Percentiles rank a stretch among this genome's conserved stretches.
These are phyloP conservation scores for Cryptocephalus primarius DNA, from an alignment of 2,888 invertebrate genomes.

Conservation along the genomic window DNA sequence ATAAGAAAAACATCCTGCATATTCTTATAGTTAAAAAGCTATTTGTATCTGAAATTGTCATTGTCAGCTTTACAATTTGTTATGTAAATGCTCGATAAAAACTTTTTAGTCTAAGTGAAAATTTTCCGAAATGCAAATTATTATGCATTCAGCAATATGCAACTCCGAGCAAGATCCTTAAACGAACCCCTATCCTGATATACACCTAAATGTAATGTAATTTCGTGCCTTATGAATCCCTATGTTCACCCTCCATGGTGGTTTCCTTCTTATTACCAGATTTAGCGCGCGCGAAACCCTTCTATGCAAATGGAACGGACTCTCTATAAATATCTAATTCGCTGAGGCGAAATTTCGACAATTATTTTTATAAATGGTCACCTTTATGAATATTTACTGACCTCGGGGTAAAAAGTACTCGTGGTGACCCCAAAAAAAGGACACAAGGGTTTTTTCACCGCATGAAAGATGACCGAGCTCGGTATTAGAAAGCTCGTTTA, in stretches of 20 bases:
- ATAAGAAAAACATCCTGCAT: too few species aligned
- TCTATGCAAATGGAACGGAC: constrained; percentile 30
- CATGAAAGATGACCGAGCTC: not conserved
- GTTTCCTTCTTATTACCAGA: constrained; percentile 15
- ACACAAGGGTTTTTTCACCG: constrained; percentile 11
- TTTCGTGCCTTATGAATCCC: too few species aligned
- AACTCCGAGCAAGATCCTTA: too few species aligned
- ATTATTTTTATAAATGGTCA: constrained; percentile 18
- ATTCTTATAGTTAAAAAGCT: too few species aligned
- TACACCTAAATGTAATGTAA: not conserved
- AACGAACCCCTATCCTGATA: constrained; percentile 1
- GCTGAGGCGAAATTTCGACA: constrained; percentile 17
- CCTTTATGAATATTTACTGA: constrained; percentile 13
- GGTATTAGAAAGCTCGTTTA: constrained; percentile 8
- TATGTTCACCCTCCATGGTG: not conserved
- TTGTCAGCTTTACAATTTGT: too few species aligned
- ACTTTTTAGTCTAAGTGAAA: too few species aligned
- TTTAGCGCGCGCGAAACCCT: constrained; percentile 23
- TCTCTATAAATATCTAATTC: constrained; percentile 30
- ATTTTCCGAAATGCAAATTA: too few species aligned
- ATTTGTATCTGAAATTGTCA: too few species aligned
- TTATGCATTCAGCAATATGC: too few species aligned
- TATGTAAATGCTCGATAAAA: too few species aligned
- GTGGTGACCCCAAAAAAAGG: constrained; percentile 10
- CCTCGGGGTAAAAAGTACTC: constrained; percentile 4